A percentile compares a stretch with the other conserved stretches of the same genome.
Conservation (phyloP, 2,888 invertebrate genomes). For the Xylota segnis region DNA sequence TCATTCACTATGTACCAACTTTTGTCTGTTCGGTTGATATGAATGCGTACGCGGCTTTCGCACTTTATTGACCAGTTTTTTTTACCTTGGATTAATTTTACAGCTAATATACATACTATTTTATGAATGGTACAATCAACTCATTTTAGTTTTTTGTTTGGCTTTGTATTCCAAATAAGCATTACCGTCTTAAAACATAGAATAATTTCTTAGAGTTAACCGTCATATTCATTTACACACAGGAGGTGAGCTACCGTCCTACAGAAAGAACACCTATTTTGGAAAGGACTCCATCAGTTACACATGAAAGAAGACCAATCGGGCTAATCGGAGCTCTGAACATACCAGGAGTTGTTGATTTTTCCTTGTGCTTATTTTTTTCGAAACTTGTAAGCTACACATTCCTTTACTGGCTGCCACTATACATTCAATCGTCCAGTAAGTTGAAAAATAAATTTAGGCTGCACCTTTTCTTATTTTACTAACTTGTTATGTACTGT, state of each 20-base stretch:
- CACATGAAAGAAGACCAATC: constrained; percentile 80
- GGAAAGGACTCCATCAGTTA: constrained; percentile 68
- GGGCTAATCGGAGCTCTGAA: constrained; percentile 87
- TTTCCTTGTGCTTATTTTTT: constrained; percentile 96
- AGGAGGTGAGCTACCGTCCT: constrained; percentile 83
- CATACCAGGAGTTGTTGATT: constrained; percentile 97
- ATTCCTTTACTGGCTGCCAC: constrained; percentile 97
- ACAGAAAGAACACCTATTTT: constrained; percentile 84
- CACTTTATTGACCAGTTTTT: too few species aligned
- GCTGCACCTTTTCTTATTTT: not conserved
- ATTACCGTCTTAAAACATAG: too few species aligned
- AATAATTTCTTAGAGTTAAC: too few species aligned
- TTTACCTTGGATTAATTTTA: too few species aligned
- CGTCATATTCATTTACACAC: constrained; percentile 21
- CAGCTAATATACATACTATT: too few species aligned
- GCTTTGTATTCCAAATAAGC: constrained; percentile 3
- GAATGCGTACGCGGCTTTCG: too few species aligned
- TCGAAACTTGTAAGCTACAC: constrained; percentile 98
- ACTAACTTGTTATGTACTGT: constrained; percentile 57
- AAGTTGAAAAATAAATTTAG: constrained; percentile 84
- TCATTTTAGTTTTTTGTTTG: constrained; percentile 8
- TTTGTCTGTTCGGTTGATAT: too few species aligned
- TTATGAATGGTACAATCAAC: not conserved
- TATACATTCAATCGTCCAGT: constrained; percentile 94
- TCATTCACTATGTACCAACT: too few species aligned